phyloP scores from a whole-genome alignment of 2,113 vertebrate species.

The Oceanites oceanicus region DNA sequence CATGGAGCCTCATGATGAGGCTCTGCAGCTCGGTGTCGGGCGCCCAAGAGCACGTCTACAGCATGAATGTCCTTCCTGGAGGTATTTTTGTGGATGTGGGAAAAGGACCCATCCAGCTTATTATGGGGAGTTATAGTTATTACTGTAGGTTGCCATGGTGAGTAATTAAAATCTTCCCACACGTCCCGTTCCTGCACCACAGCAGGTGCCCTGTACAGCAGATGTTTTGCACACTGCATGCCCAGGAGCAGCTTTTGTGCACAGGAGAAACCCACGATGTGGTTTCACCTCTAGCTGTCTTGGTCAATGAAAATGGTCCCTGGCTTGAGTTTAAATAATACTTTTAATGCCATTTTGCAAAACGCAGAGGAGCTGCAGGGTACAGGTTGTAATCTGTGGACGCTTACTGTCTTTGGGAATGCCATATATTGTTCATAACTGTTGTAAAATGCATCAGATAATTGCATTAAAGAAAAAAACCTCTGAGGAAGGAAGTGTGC shows the following conservation, averaged over 20 bases:
- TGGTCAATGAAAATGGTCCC: not conserved
- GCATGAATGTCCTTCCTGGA: not conserved
- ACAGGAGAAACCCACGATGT: not conserved
- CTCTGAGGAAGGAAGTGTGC: not conserved
- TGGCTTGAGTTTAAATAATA: not conserved
- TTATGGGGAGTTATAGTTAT: not conserved
- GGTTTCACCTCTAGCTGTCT: constrained; percentile 3
- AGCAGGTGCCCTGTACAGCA: constrained; percentile 46
- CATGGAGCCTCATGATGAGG: accelerated
- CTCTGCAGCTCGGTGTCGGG: accelerated
- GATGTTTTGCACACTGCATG: not conserved
- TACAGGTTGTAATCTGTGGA: not conserved
- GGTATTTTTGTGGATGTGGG: not conserved
- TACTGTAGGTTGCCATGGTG: constrained; percentile 43
- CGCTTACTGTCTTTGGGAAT: not conserved
- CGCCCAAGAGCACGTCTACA: not conserved
- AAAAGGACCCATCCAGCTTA: not conserved
- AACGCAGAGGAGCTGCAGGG: not conserved
- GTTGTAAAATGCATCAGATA: not conserved
- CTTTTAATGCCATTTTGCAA: not conserved
- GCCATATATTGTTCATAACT: not conserved
- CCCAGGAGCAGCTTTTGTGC: not conserved
- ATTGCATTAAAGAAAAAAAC: not conserved
- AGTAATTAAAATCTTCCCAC: constrained; percentile 57
- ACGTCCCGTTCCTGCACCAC: not conserved